A percentile compares a stretch with the other conserved stretches of the same genome.
phyloP scores from a whole-genome alignment of 1,140 invertebrate species.

The Brachionus calyciflorus region DNA sequence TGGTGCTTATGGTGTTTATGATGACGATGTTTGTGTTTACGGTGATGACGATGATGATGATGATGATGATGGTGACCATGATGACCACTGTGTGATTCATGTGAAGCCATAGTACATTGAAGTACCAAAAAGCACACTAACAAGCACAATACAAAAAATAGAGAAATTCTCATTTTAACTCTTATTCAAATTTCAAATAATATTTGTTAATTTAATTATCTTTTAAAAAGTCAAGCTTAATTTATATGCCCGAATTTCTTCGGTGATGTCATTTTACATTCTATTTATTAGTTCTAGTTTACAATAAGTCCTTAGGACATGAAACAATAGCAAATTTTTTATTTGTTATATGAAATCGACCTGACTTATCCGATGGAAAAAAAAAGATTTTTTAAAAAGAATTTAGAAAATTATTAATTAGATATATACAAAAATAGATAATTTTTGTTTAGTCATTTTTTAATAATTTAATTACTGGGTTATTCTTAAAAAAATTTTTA shows the following conservation, averaged over 20 bases:
- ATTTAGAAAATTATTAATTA: too few species aligned
- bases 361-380: too few species aligned
- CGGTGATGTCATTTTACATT: not conserved
- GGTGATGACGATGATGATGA: not conserved
- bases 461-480: too few species aligned
- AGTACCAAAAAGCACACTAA: not conserved
- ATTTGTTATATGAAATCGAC: too few species aligned
- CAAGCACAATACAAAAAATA: not conserved
- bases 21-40: not conserved
- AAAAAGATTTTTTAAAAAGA: too few species aligned
- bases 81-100: not conserved
- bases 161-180: not conserved
- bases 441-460: too few species aligned
- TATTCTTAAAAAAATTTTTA: too few species aligned
- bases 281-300: too few species aligned
- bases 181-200: not conserved
- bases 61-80: not conserved
- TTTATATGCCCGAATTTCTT: not conserved
- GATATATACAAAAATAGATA: too few species aligned
- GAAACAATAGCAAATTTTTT: too few species aligned
- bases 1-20: not conserved
- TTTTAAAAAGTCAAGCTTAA: not conserved
- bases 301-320: too few species aligned
- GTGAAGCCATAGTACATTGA: not conserved
- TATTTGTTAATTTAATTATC: not conserved